Base-by-base conservation (phyloP, 2,888 invertebrate genomes). In the Saturnia japonica region DNA sequence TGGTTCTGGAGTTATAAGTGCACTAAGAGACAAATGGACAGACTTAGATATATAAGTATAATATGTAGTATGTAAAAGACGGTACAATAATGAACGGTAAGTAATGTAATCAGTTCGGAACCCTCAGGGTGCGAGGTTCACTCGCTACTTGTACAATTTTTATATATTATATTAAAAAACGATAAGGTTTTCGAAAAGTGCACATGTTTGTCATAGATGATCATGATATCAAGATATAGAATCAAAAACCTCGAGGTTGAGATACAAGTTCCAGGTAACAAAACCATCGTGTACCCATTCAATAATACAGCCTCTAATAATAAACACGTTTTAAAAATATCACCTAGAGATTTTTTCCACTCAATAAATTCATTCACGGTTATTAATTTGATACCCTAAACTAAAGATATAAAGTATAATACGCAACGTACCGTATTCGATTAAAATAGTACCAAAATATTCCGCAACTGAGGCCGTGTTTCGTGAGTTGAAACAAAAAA, bases 401-500 rank as follows among this genome's bases (percentile, higher is more conserved):
- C n/a, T 64, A 64, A 64, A 40, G 64, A 62, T 8, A 64, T 19
- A 64, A 64, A 64, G 40, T 64, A 19, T 64, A 40, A 64, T 64
- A 64, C 40, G 34, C 64, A 64, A 64, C 64, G 40, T 64, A 64
- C 64, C n/a, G 40, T 64, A 64, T 64, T 64, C 40, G n/a, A 64
- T 64, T 70, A 42, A 51, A 43, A 51, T 54, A 22, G 51, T 51
- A 66, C n/a, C 67, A 66, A 67, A 70, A 67, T 70, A 67, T 70
- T 70, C 67, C 70, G 70, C 70, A 70, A 70, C 54, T 3, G 70
- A 54, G 70, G 54, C 67, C 42, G 70, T 70, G 54, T 67, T 70
- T 70, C 70, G 51, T 67, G 66, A 70, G 67, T 54, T 51, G 70
- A 51, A 66, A 70, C 66, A 70, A 70, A 70, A 70, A 70, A 67